phyloP scores from a whole-genome alignment of 2,113 vertebrate species.

The Ardeotis arabs region DNA sequence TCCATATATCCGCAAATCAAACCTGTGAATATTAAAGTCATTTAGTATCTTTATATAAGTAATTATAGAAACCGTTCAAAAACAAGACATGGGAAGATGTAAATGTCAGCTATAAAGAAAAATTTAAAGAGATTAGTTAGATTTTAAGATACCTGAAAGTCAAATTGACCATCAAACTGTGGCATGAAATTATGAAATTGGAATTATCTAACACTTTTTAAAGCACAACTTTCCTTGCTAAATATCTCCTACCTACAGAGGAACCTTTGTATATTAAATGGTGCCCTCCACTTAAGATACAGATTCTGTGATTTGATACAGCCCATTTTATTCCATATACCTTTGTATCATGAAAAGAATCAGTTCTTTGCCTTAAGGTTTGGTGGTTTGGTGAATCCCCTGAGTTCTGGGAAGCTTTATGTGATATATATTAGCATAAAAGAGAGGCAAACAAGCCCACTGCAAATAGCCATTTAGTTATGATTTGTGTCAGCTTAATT shows the following conservation, averaged over 20 bases:
- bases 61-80: slow-evolving; percentile 47
- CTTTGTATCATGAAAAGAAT: neutral
- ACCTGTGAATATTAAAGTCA: slow-evolving; percentile 52
- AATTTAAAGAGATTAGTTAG: slow-evolving; percentile 48
- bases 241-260: neutral
- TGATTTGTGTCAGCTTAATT: neutral
- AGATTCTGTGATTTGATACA: neutral
- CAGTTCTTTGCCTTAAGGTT: neutral
- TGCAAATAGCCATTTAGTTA: neutral
- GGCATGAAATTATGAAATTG: slow-evolving; percentile 47
- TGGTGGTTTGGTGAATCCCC: neutral
- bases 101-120: slow-evolving; percentile 62
- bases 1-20: slow-evolving; percentile 59
- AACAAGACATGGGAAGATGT: slow-evolving; percentile 46
- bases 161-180: slow-evolving; percentile 58
- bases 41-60: slow-evolving; percentile 39
- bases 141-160: slow-evolving; percentile 60
- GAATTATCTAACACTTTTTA: slow-evolving; percentile 2
- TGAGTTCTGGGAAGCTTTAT: neutral
- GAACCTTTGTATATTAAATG: neutral
- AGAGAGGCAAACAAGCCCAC: neutral
- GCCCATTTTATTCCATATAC: neutral
- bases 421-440: neutral
- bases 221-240: neutral
- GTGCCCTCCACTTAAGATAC: neutral